Evolutionary conservation across 1,140 invertebrate genomes (phyloP).

Genomic region (Musca domestica): DNA sequence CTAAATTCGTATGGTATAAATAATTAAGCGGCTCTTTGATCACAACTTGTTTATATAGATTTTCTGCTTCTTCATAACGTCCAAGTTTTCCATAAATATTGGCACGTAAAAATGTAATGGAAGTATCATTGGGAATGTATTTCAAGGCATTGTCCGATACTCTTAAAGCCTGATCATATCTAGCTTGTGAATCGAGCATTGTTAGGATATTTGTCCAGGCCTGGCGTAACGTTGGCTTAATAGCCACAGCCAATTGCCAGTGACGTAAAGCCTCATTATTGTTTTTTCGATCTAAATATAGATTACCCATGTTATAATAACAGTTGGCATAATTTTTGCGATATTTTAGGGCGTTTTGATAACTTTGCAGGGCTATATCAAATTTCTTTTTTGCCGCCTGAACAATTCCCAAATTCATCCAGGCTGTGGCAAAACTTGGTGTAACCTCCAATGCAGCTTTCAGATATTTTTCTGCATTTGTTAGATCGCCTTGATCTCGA

Average conservation of each 20-base stretch:
- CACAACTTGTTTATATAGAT: conserved; percentile 76
- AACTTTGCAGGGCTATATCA: conserved; percentile 74
- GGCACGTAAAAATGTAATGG: conserved; percentile 81
- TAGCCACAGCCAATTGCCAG: conserved; percentile 77
- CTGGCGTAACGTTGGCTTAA: conserved; percentile 74
- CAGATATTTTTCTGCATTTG: conserved; percentile 76
- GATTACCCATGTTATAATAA: conserved; percentile 91
- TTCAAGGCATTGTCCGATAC: conserved; percentile 67
- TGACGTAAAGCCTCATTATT: conserved; percentile 61
- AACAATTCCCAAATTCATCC: conserved; percentile 97
- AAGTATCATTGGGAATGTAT: conserved; percentile 68
- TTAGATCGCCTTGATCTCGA: conserved; percentile 70
- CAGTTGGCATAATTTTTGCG: conserved; percentile 86
- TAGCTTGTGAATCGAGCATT: conserved; percentile 79
- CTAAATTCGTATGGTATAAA: conserved; percentile 79
- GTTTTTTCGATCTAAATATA: conserved; percentile 63
- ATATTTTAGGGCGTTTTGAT: conserved; percentile 72
- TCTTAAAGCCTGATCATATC: conserved; percentile 64
- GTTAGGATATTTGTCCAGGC: conserved; percentile 92
- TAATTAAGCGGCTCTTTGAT: conserved; percentile 65
- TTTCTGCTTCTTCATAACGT: conserved; percentile 75
- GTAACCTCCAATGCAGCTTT: conserved; percentile 71
- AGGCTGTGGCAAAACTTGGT: conserved; percentile 89
- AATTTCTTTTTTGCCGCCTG: conserved; percentile 72
- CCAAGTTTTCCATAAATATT: conserved; percentile 84